phyloP scores from a whole-genome alignment of 37 sponge, comb jelly and placozoan species.

The Halichondria panicea region DNA sequence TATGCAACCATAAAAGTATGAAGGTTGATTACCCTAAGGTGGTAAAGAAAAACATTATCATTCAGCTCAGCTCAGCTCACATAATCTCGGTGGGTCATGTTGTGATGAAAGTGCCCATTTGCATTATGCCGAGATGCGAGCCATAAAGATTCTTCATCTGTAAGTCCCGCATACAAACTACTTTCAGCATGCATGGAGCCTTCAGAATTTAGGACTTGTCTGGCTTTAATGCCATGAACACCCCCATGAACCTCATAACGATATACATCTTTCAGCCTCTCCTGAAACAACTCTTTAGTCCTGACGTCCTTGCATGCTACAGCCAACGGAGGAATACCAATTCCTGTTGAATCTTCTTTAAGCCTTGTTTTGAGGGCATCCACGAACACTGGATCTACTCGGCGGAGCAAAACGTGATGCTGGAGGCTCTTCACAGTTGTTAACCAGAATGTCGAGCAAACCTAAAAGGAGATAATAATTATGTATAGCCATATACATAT shows the following conservation, averaged over 20 bases:
- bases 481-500: background rate
- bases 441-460: slow-evolving; percentile 2
- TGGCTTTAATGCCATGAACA: slow-evolving; percentile 30
- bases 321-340: slow-evolving; percentile 54
- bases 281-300: slow-evolving; percentile 15
- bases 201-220: slow-evolving; percentile 15
- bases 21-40: background rate
- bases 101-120: slow-evolving; percentile 36
- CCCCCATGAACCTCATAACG: slow-evolving; percentile 49
- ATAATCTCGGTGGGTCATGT: slow-evolving; percentile 40
- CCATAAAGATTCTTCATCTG: slow-evolving; percentile 34
- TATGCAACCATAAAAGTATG: background rate
- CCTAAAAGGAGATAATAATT: background rate
- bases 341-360: slow-evolving; percentile 39
- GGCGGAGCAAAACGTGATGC: slow-evolving; percentile 17
- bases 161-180: slow-evolving; percentile 20
- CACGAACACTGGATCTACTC: slow-evolving; percentile 24
- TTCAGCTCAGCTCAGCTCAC: slow-evolving; percentile 19
- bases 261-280: slow-evolving; percentile 25
- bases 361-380: slow-evolving; percentile 22
- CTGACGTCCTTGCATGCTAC: slow-evolving; percentile 44
- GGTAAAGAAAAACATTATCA: background rate
- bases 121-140: slow-evolving; percentile 34
- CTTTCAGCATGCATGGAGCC: slow-evolving; percentile 5
- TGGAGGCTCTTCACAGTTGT: slow-evolving; percentile 7